A percentile compares a stretch with the other conserved stretches of the same genome.
These are phyloP conservation scores for Scaptodrosophila latifasciaeformis DNA, from an alignment of 2,888 invertebrate species.

Conservation along the genomic window DNA sequence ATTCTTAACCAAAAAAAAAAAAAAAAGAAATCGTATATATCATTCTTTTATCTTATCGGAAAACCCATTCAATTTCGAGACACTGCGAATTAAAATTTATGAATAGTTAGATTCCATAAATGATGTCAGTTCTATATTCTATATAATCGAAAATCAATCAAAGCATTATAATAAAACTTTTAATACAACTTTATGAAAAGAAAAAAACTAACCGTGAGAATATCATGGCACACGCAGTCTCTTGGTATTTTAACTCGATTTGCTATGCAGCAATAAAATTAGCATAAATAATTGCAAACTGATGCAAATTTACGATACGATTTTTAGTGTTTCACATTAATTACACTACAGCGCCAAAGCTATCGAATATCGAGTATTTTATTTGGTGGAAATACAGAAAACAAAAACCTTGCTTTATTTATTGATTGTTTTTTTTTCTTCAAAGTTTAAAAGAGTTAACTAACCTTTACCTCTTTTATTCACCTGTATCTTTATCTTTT, in stretches of 20 bases:
- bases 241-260: not conserved
- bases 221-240: conserved; percentile 21
- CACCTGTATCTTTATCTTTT: no score
- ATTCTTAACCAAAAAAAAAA: no score
- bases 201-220: conserved; percentile 41
- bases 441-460: conserved; percentile 24
- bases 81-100: conserved; percentile 15
- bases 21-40: no score
- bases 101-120: no score
- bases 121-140: no score
- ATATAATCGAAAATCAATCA: no score
- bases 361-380: conserved; percentile 3
- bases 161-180: no score
- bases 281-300: conserved; percentile 62
- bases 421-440: no score
- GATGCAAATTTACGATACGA: conserved; percentile 48
- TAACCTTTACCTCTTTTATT: no score
- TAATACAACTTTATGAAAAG: no score
- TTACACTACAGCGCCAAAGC: conserved; percentile 40
- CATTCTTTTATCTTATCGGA: no score
- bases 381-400: conserved; percentile 15
- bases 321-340: conserved; percentile 43
- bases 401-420: conserved; percentile 39
- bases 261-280: conserved; percentile 20
- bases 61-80: no score